Evolutionary conservation across 2,113 vertebrate genomes (phyloP), one percentile per base, ranked within the genome.

Genomic region (Atrichornis clamosus): DNA sequence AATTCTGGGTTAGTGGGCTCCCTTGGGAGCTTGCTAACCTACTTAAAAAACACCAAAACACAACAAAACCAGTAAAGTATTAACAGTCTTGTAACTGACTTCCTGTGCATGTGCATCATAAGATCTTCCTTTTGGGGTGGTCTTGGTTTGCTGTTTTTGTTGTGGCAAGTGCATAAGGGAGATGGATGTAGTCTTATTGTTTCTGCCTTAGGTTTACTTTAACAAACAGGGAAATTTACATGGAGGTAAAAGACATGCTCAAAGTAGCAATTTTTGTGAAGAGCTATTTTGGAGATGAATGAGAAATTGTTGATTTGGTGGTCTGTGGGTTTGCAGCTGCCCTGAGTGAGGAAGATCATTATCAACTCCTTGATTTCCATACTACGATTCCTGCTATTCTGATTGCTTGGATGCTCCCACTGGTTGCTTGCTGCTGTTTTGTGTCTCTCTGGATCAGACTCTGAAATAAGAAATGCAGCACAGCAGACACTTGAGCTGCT

Each of bases 1-100:
- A 59, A 8, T 96, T 93, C 76, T 94, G 63, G 69, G 79, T 91
- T 97, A 91, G 94, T 68, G 74, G 70, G 50, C 19, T 95, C 91
- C 90, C 90, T 59, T 80, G 94, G 78, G 96, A 96, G 49, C 65
- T 97, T 81, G 84, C 87, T 97, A 96, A 77, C 96, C 55, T 97
- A n/a, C 59, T 91, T 64, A 11, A 37, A 79, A 85, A 59, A 92
- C 89, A 73, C 2, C 13, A 69, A 68, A 96, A 74, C 56, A 46
- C 65, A 55, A 47, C 64, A 70, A 90, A 92, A 58, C 72, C 21
- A 53, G 39, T 70, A 16, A 59, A 70, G 84, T 74, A 81, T 70
- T 83, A 91, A 20, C 73, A 64, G 82, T 81, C 79, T 90, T 59
- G 92, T 90, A 91, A 55, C 59, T 28, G 79, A 64, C 55, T 96